Conservation (phyloP, 2,888 invertebrate genomes). For the Polyploca ridens region DNA sequence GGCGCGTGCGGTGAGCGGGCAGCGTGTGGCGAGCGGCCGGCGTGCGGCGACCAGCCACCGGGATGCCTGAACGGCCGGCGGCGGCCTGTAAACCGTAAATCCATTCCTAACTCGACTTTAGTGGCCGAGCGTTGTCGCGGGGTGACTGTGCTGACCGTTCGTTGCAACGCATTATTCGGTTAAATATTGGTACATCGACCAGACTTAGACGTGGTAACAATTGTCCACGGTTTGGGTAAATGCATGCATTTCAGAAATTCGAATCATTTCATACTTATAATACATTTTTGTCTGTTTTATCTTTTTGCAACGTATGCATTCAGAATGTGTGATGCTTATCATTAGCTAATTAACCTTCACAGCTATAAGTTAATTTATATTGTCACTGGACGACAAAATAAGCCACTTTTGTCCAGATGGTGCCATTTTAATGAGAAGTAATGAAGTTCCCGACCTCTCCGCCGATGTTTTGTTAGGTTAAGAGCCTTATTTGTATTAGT, state of each 20-base stretch:
- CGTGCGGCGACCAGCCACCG: conserved; percentile 12
- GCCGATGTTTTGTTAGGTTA: conserved; percentile 74
- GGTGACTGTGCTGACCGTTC: conserved; percentile 43
- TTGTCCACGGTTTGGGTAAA: neutral
- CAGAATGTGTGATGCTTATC: conserved; percentile 38
- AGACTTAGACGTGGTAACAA: conserved; percentile 6
- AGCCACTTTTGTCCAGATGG: conserved; percentile 75
- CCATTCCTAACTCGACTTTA: conserved; percentile 76
- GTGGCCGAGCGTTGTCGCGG: conserved; percentile 49
- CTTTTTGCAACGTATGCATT: neutral
- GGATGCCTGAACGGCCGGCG: conserved; percentile 26
- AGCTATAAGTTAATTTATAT: conserved; percentile 65
- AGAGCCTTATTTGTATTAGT: conserved; percentile 80
- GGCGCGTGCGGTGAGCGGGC: conserved; percentile 49
- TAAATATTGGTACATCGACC: conserved; percentile 28
- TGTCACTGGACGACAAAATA: conserved; percentile 75
- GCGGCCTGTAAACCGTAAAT: conserved; percentile 64
- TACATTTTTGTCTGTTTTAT: too few species aligned
- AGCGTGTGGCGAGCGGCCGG: conserved; percentile 24
- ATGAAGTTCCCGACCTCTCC: conserved; percentile 72
- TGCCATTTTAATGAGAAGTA: conserved; percentile 79
- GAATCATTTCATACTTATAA: too few species aligned
- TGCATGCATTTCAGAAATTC: too few species aligned
- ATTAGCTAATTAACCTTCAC: conserved; percentile 49
- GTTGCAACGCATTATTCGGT: conserved; percentile 63